Base-by-base conservation (phyloP, 2,888 invertebrate genomes). In the Euspilapteryx auroguttella region DNA sequence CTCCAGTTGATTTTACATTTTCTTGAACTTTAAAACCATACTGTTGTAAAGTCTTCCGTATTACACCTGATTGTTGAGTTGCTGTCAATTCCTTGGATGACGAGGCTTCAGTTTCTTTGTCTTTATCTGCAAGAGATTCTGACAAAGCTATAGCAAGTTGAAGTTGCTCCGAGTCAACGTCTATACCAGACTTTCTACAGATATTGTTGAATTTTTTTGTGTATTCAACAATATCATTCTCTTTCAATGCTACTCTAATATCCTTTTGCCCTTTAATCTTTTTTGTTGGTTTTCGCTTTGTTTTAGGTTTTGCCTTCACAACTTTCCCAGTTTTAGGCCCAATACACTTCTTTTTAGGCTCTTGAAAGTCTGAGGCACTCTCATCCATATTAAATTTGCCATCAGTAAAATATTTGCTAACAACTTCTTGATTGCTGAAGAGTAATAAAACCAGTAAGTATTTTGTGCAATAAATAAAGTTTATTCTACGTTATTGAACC, bases 101-200 rank as follows among this genome's bases (percentile, higher is more conserved):
- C 21, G 37, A 27, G 38, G 39, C 32, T 24, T 23, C 14, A 41
- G 26, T 27, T 23, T 12, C 32, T 32, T 27, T 20, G 21, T 40
- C 36, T n/a, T 29, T 22, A 14, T 41, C 27, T 32, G 63, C 47
- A 3, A 77, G 47, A 1, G 86, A 86, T 45, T 78, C 80, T 2
- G 86, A 85, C 32, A 86, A 48, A 9, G 84, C 84, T 38, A 86
- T 63, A 24, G 85, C 86, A 51, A 86, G 44, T 48, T 85, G 83
- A 34, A 86, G 55, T 38, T 86, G 81, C 40, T 85, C 82, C 0
- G 81, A 61, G 58, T 84, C 80, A 25, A 82, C 59, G 48, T 84
- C 82, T 28, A 66, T 42, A 2, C 71, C 71, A 29, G 55, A 57
- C 35, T 53, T 44, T 32, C 54, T 56, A 37, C 64, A 79, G 34